phyloP scores from a whole-genome alignment of 2,797 vertebrate genomes.

The Mareca strepera region DNA sequence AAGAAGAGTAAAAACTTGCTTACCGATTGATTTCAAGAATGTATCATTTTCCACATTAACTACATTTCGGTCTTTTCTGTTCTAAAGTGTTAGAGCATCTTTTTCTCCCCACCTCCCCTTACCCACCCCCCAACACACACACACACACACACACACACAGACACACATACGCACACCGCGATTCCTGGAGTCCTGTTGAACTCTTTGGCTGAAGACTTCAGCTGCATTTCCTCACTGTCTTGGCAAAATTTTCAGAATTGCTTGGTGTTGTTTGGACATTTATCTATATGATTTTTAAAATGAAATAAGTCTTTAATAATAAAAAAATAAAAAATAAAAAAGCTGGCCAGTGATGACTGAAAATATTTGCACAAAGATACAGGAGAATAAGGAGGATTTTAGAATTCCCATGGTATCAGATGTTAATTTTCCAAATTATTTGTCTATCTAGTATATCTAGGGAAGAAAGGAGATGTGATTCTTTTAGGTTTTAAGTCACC shows the following conservation, averaged over 20 bases:
- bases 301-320: not conserved
- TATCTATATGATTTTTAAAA: not conserved
- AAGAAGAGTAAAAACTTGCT: constrained; percentile 62
- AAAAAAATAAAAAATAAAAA: not conserved
- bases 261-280: not conserved
- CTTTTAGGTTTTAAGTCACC: not conserved
- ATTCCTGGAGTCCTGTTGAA: constrained; percentile 22
- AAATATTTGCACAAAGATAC: not conserved
- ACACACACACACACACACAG: too few relatives aligned
- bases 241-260: not conserved
- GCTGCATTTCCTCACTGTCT: not conserved
- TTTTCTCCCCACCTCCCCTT: not conserved
- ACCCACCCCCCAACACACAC: not conserved
- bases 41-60: not conserved
- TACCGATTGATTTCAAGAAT: constrained; percentile 10
- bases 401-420: not conserved
- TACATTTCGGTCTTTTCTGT: not conserved
- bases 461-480: not conserved
- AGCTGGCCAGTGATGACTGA: not conserved
- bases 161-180: not conserved
- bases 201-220: not conserved
- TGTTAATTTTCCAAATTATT: not conserved
- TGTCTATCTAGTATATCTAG: not conserved
- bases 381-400: not conserved
- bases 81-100: not conserved